Evolutionary conservation across 2,888 invertebrate genomes (phyloP).

Genomic region (Drosophila sordidula): DNA sequence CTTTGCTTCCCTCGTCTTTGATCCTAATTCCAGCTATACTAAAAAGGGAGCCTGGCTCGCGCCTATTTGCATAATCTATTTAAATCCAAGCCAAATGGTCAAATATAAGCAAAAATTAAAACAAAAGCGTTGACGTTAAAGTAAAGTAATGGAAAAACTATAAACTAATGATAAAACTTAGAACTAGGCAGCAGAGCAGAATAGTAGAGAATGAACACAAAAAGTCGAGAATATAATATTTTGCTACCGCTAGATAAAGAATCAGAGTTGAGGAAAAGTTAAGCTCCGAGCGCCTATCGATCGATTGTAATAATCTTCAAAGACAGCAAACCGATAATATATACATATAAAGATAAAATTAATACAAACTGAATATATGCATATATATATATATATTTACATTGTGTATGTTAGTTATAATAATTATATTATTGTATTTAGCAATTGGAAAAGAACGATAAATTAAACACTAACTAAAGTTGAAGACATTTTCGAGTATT

Average conservation of each 20-base stretch:
- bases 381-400: constrained; percentile 51
- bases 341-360: constrained; percentile 20
- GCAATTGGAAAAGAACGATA: constrained; percentile 59
- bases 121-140: constrained; percentile 61
- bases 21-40: constrained; percentile 13
- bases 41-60: constrained; percentile 30
- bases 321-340: constrained; percentile 41
- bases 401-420: constrained; percentile 66
- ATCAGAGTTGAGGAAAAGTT: constrained; percentile 36
- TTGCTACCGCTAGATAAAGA: constrained; percentile 54
- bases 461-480: constrained; percentile 67
- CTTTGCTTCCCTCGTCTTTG: constrained; percentile 29
- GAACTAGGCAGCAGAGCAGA: constrained; percentile 45
- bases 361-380: constrained; percentile 26
- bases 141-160: constrained; percentile 22
- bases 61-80: constrained; percentile 27
- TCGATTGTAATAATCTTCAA: constrained; percentile 48
- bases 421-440: constrained; percentile 68
- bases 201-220: constrained; percentile 23
- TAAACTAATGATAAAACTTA: constrained; percentile 51
- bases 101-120: constrained; percentile 26
- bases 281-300: constrained; percentile 56
- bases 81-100: constrained; percentile 61
- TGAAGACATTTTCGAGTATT: constrained; percentile 14
- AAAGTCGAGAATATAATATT: constrained; percentile 42